Percentiles rank a stretch among this genome's conserved stretches.
phyloP scores from a whole-genome alignment of 1,140 invertebrate genomes.

The Apolygus lucorum region DNA sequence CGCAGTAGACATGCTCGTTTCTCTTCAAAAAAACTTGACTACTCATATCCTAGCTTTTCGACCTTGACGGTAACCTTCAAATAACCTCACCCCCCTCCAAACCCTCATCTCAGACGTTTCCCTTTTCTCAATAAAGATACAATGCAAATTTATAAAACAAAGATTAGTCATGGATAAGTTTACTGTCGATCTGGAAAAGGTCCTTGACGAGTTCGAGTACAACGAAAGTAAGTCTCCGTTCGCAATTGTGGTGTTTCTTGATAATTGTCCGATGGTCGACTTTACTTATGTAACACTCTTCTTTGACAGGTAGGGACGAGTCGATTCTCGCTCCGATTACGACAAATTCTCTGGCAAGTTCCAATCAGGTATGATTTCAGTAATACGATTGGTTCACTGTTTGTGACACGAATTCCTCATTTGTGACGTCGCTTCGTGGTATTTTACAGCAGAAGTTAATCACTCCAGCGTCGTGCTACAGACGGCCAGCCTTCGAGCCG shows the following conservation, averaged over 20 bases:
- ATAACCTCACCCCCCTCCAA: not conserved
- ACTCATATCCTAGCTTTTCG: too few species aligned
- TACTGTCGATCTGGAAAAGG: slow-evolving; percentile 75
- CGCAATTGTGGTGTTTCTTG: slow-evolving; percentile 1
- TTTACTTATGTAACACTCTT: slow-evolving; percentile 6
- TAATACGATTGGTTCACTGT: too few species aligned
- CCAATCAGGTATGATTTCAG: slow-evolving; percentile 3
- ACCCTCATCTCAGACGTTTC: not conserved
- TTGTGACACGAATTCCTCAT: too few species aligned
- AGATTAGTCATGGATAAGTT: slow-evolving; percentile 53
- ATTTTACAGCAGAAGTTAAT: slow-evolving; percentile 27
- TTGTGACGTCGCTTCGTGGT: too few species aligned
- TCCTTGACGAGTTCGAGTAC: slow-evolving; percentile 77
- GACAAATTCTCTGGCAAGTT: not conserved
- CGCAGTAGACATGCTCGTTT: too few species aligned
- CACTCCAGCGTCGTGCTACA: slow-evolving; percentile 32
- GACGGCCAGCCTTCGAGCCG: slow-evolving; percentile 36
- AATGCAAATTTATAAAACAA: not conserved
- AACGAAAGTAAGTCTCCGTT: slow-evolving; percentile 49
- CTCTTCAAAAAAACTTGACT: too few species aligned
- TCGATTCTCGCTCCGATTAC: slow-evolving; percentile 2
- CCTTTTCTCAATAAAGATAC: not conserved
- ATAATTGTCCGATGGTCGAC: not conserved
- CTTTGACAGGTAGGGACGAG: slow-evolving; percentile 19
- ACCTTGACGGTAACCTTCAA: not conserved